A percentile compares a stretch with the other conserved stretches of the same genome.
Conservation (phyloP, 2,888 invertebrate genomes). For the Drosophila colorata region DNA sequence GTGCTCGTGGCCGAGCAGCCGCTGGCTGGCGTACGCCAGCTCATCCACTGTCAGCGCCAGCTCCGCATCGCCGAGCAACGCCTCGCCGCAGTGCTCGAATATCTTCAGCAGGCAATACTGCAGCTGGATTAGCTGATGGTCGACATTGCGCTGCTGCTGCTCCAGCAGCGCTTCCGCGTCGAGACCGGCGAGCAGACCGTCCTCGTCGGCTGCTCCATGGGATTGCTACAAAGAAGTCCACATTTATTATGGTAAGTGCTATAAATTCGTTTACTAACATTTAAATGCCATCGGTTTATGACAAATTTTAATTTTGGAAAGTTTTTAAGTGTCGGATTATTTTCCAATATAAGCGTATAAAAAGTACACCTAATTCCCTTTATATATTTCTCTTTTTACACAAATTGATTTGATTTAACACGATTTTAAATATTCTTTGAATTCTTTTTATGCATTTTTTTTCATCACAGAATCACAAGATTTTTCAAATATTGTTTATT, state of each 20-base stretch:
- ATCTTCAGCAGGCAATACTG: constrained; percentile 90
- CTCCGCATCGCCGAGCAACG: constrained; percentile 85
- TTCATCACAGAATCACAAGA: too few relatives aligned
- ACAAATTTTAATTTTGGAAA: neutral
- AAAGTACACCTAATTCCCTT: too few relatives aligned
- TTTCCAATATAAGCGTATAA: too few relatives aligned
- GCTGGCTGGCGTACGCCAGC: constrained; percentile 89
- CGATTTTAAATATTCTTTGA: too few relatives aligned
- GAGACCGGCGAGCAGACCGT: constrained; percentile 41
- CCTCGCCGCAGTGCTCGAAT: constrained; percentile 87
- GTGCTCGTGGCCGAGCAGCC: constrained; percentile 92
- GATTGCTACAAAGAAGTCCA: constrained; percentile 7
- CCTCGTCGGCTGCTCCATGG: neutral
- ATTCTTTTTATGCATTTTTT: too few relatives aligned
- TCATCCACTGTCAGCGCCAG: constrained; percentile 85
- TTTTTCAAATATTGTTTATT: too few relatives aligned
- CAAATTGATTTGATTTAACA: too few relatives aligned
- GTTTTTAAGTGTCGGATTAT: too few relatives aligned
- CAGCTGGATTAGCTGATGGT: constrained; percentile 91
- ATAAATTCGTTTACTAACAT: too few relatives aligned
- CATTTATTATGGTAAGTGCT: neutral
- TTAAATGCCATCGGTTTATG: too few relatives aligned
- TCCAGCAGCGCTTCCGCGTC: constrained; percentile 84
- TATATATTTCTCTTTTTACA: too few relatives aligned
- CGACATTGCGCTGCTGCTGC: constrained; percentile 88